These are phyloP conservation scores for Andrena chrysosceles DNA, from an alignment of 2,888 invertebrate species.

Conservation along the genomic window DNA sequence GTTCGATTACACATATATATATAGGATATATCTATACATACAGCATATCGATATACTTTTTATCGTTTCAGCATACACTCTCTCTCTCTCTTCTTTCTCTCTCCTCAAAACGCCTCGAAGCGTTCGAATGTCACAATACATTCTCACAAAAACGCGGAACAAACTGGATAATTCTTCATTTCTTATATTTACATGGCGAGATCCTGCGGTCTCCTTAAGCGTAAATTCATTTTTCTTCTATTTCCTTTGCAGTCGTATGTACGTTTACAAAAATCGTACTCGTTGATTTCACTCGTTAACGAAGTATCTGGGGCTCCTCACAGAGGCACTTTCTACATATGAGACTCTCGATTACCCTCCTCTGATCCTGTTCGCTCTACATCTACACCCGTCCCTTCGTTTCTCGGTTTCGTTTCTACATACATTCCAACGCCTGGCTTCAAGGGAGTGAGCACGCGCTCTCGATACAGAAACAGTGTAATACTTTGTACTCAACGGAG, in stretches of 20 bases:
- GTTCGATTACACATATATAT: constrained; percentile 23
- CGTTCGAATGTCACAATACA: constrained; percentile 18
- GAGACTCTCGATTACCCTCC: constrained; percentile 4
- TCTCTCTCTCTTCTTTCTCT: background rate
- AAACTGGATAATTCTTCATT: constrained; percentile 1
- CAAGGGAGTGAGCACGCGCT: background rate
- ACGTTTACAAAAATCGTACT: constrained; percentile 19
- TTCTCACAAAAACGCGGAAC: constrained; percentile 26
- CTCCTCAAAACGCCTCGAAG: constrained; percentile 18
- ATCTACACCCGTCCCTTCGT: constrained; percentile 2
- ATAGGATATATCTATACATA: background rate
- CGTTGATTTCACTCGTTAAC: constrained; percentile 40
- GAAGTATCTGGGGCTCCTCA: constrained; percentile 42
- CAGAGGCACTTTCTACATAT: constrained; percentile 34
- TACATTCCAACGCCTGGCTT: background rate
- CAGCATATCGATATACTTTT: background rate
- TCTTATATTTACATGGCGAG: constrained; percentile 60
- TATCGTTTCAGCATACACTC: background rate
- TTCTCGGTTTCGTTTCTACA: background rate
- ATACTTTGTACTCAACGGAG: constrained; percentile 24
- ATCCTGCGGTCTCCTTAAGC: constrained; percentile 56
- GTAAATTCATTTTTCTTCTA: constrained; percentile 36
- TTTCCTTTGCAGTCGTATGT: constrained; percentile 25
- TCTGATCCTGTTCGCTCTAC: background rate
- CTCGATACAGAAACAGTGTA: constrained; percentile 15